These are phyloP conservation scores for Antechinus flavipes DNA, from an alignment of 2,113 vertebrate species.

Conservation along the genomic window DNA sequence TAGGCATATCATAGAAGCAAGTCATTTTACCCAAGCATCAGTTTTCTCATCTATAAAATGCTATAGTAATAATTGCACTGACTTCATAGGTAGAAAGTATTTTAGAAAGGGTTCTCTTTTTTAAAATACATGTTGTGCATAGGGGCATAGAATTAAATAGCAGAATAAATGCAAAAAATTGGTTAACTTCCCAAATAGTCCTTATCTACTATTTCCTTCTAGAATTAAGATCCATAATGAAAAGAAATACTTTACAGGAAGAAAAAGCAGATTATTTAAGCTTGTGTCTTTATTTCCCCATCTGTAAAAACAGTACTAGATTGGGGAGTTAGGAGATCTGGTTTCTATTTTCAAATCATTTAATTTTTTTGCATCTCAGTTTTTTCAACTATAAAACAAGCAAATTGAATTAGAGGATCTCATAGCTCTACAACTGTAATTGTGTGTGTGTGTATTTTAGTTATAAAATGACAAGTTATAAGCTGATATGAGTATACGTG, in stretches of 20 bases:
- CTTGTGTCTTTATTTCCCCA: not conserved
- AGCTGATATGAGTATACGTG: not conserved
- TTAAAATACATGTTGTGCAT: not conserved
- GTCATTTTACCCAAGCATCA: not conserved
- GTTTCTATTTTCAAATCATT: not conserved
- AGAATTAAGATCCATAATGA: not conserved
- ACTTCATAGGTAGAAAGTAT: not conserved
- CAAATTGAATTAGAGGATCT: not conserved
- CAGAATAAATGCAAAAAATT: constrained; percentile 39
- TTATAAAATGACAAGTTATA: not conserved
- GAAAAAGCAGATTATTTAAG: not conserved
- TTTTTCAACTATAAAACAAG: not conserved
- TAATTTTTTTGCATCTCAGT: not conserved
- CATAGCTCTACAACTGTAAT: not conserved
- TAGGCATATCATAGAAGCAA: not conserved
- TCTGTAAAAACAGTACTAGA: not conserved
- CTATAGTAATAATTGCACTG: not conserved
- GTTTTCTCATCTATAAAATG: not conserved
- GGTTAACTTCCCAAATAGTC: constrained; percentile 31
- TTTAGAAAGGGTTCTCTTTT: not conserved
- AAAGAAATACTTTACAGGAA: constrained; percentile 8
- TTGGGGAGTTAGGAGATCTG: not conserved
- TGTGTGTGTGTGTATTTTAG: too few relatives aligned
- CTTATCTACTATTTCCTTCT: constrained; percentile 27
- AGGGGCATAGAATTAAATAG: constrained; percentile 7